Percentiles rank a stretch among this genome's conserved stretches.
phyloP scores from a whole-genome alignment of 1,140 invertebrate species.

The Solen grandis region DNA sequence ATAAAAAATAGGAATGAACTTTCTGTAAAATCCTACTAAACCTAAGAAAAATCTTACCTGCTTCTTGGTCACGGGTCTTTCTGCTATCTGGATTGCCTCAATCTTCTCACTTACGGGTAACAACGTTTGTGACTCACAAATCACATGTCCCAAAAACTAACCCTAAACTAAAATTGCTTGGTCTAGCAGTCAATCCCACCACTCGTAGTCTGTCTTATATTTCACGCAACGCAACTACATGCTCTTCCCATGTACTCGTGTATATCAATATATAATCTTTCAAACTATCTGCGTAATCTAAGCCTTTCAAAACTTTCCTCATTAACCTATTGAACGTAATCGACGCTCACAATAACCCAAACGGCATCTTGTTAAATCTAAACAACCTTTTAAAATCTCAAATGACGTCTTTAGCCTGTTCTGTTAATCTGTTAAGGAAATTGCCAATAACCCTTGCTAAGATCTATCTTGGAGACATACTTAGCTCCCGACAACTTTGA shows the following conservation, averaged over 20 bases:
- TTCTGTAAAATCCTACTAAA: too few species aligned
- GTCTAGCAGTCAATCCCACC: slow-evolving; percentile 44
- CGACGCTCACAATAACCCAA: slow-evolving; percentile 59
- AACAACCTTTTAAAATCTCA: slow-evolving; percentile 18
- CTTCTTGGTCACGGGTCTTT: slow-evolving; percentile 71
- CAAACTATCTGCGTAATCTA: slow-evolving; percentile 53
- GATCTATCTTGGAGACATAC: too few species aligned
- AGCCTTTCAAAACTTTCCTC: slow-evolving; percentile 59
- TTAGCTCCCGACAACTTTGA: slow-evolving; percentile 59
- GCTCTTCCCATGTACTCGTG: slow-evolving; percentile 34
- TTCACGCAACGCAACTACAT: slow-evolving; percentile 13
- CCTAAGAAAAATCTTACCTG: slow-evolving; percentile 80
- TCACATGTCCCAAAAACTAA: slow-evolving; percentile 45
- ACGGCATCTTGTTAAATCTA: slow-evolving; percentile 60
- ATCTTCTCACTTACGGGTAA: slow-evolving; percentile 71
- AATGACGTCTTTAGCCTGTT: slow-evolving; percentile 45
- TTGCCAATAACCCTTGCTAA: slow-evolving; percentile 66
- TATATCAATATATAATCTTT: slow-evolving; percentile 61
- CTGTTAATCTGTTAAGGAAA: slow-evolving; percentile 29
- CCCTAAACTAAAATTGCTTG: slow-evolving; percentile 48
- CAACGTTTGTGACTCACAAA: slow-evolving; percentile 57
- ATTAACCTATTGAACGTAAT: slow-evolving; percentile 55
- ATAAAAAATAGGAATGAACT: too few species aligned
- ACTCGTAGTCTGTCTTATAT: slow-evolving; percentile 24
- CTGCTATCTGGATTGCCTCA: slow-evolving; percentile 65